Evolutionary conservation across 2,113 vertebrate genomes (phyloP).

Genomic region (Corythaixoides concolor): DNA sequence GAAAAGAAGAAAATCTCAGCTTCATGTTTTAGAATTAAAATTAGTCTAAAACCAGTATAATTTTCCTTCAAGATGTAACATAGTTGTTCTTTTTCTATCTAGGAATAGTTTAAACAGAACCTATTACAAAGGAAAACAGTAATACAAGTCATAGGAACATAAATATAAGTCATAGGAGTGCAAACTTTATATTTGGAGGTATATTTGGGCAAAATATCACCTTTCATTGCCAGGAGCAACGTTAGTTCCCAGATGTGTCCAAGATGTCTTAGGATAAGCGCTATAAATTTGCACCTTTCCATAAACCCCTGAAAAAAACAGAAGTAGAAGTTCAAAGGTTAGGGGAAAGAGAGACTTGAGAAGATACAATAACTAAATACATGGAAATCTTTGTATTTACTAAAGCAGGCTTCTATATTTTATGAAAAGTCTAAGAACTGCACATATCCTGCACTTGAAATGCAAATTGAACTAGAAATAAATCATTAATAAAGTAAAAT

Average conservation of each 20-base stretch:
- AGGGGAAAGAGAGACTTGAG: background rate
- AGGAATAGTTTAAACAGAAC: background rate
- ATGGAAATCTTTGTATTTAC: background rate
- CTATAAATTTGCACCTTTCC: slow-evolving; percentile 73
- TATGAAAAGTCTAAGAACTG: background rate
- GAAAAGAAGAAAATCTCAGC: background rate
- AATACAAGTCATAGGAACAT: background rate
- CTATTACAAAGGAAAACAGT: background rate
- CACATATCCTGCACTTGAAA: background rate
- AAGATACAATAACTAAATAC: background rate
- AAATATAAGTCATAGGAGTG: background rate
- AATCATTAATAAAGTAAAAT: background rate
- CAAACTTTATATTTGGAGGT: background rate
- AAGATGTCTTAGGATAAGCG: slow-evolving; percentile 70
- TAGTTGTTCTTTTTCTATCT: background rate
- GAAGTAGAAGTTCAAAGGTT: background rate
- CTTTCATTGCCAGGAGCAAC: slow-evolving; percentile 77
- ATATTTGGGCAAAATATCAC: slow-evolving; percentile 36
- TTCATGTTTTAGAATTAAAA: background rate
- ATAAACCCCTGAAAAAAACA: slow-evolving; percentile 70
- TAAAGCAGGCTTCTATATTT: background rate
- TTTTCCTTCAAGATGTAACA: background rate
- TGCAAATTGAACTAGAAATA: background rate
- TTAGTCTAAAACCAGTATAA: background rate
- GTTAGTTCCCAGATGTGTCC: slow-evolving; percentile 69